Evolutionary conservation across 2,888 invertebrate species (phyloP).

Genomic region (Nephrotoma guestfalica): DNA sequence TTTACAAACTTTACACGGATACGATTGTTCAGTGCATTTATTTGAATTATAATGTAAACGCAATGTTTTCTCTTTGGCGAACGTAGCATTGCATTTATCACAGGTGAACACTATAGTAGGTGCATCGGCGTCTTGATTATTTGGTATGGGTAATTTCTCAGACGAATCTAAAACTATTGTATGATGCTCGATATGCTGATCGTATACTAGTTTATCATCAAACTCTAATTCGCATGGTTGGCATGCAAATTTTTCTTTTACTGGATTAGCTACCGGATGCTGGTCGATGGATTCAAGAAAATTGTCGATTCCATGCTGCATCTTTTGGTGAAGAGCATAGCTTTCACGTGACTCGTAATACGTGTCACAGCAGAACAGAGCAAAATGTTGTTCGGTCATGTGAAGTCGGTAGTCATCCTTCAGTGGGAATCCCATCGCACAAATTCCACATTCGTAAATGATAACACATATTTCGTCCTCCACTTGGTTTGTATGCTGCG

Average conservation of each 20-base stretch:
- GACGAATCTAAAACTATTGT: constrained; percentile 8
- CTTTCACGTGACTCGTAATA: background rate
- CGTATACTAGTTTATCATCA: background rate
- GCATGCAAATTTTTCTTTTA: background rate
- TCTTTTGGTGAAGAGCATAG: background rate
- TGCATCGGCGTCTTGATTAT: background rate
- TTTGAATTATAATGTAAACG: constrained; percentile 25
- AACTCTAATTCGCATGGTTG: background rate
- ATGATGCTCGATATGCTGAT: background rate
- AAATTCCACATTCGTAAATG: background rate
- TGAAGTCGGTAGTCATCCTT: background rate
- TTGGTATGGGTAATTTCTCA: background rate
- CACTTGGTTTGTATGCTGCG: background rate
- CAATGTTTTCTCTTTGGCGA: constrained; percentile 23
- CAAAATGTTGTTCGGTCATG: background rate
- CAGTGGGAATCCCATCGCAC: background rate
- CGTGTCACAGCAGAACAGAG: background rate
- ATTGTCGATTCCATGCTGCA: background rate
- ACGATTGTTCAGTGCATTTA: constrained; percentile 34
- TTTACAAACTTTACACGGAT: constrained; percentile 32
- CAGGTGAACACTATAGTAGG: constrained; percentile 17
- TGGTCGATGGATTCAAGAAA: background rate
- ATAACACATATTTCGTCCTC: background rate
- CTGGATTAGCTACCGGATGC: background rate
- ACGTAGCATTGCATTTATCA: constrained; percentile 26